Evolutionary conservation across 2,888 invertebrate species (phyloP), one percentile per base, ranked within the genome.

Genomic region (Drosophila greeni): DNA sequence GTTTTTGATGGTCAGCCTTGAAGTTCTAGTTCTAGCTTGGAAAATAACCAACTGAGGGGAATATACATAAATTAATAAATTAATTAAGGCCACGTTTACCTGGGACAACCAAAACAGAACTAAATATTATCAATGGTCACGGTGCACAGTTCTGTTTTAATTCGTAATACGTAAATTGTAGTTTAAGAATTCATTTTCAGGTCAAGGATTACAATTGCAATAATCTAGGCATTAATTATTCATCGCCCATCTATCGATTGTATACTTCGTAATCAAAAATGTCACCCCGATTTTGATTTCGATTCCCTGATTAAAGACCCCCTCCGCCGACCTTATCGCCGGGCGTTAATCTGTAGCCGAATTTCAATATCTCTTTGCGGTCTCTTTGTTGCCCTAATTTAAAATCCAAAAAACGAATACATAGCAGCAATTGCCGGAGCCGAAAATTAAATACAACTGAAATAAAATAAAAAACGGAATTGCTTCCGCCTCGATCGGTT

Each of bases 371-470:
- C 58, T 31, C 31, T 48, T 34, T 53, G 72, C 84, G 79, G 84
- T 9, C 39, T 53, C 81, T 79, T 79, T 79, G 79, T 64, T 66
- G 69, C 47, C 67, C 73, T 73, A 82, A 80, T 82, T 82, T 73
- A 82, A 82, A 84, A 76, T 76, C 67, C 53, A 66, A 61, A 61
- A 43, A 61, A 43, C 43, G 31, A 66, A 36, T 54, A 48, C 29
- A 36, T 11, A 3, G 45, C 36, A 18, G 42, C 36, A 36, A 36
- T 36, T 16, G 16, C 36, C 36, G 18, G 2, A 37, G 12, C 23
- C 14, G 36, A 65, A 72, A 70, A 54, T 70, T 34, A 24, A 69
- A 71, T 48, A 66, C 66, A 61, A 58, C 34, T 52, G 9, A 57
- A 66, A 48, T 51, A 34, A 40, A 65, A 60, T 20, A 60, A 58